These are phyloP conservation scores for Oxyura jamaicensis DNA, from an alignment of 2,113 vertebrate species.

Conservation along the genomic window DNA sequence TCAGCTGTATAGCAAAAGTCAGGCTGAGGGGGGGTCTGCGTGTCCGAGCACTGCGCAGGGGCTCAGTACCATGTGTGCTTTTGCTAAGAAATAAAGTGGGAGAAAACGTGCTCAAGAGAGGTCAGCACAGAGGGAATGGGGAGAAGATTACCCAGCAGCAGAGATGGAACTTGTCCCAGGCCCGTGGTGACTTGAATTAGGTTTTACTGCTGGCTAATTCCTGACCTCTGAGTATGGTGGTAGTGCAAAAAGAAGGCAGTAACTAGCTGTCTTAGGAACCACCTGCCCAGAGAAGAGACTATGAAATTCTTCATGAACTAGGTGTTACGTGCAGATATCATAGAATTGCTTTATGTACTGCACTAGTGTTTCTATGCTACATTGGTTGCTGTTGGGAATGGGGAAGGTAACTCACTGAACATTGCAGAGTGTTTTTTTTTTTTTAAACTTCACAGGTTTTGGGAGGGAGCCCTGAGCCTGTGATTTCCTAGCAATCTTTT, in stretches of 20 bases:
- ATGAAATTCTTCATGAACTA: neutral
- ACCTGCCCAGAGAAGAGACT: neutral
- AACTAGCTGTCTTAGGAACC: neutral
- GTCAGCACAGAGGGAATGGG: fast-evolving
- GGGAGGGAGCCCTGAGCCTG: neutral
- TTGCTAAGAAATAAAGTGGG: neutral
- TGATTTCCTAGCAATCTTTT: neutral
- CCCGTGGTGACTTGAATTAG: neutral
- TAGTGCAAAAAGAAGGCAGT: neutral
- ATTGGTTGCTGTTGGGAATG: neutral
- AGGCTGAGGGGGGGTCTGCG: neutral
- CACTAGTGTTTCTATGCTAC: neutral
- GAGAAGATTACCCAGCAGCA: neutral
- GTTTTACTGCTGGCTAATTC: neutral
- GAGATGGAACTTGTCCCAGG: neutral
- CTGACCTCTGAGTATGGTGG: neutral
- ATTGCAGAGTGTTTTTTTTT: neutral
- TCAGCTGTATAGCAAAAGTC: neutral
- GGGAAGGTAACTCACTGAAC: neutral
- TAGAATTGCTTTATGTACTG: neutral
- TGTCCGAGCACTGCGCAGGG: neutral
- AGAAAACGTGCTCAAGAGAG: neutral
- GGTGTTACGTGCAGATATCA: neutral
- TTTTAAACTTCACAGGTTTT: neutral
- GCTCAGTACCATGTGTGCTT: neutral